Percentiles rank a stretch among this genome's conserved stretches.
phyloP scores from a whole-genome alignment of 2,888 invertebrate species.

The Luperina nickerlii region DNA sequence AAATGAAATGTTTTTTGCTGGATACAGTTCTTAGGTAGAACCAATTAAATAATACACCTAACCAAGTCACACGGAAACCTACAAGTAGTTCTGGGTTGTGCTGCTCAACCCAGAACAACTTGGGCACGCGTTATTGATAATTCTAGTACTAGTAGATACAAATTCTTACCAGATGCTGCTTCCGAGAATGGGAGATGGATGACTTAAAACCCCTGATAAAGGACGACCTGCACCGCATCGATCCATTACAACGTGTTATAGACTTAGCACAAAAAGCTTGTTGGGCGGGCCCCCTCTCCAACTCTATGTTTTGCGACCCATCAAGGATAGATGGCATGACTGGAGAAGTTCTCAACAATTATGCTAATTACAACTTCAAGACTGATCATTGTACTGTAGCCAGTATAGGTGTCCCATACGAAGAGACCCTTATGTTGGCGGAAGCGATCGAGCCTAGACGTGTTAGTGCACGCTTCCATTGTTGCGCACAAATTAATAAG shows the following conservation, averaged over 20 bases:
- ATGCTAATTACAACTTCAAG: slow-evolving; percentile 70
- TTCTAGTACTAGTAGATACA: not conserved
- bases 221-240: slow-evolving; percentile 75
- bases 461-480: slow-evolving; percentile 62
- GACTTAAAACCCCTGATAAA: slow-evolving; percentile 73
- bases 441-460: slow-evolving; percentile 72
- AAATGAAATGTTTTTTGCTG: slow-evolving; percentile 77
- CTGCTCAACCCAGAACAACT: not conserved
- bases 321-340: slow-evolving; percentile 74
- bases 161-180: slow-evolving; percentile 74
- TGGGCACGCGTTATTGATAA: not conserved
- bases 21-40: slow-evolving; percentile 80
- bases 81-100: not conserved
- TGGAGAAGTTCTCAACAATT: slow-evolving; percentile 68
- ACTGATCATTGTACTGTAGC: slow-evolving; percentile 77
- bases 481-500: not conserved
- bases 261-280: slow-evolving; percentile 82
- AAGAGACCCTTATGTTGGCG: slow-evolving; percentile 80
- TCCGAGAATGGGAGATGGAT: slow-evolving; percentile 78
- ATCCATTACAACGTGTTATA: slow-evolving; percentile 76
- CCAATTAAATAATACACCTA: not conserved
- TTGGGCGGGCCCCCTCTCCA: slow-evolving; percentile 79
- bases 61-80: not conserved
- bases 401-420: slow-evolving; percentile 80
- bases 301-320: slow-evolving; percentile 80